Conservation (phyloP, 1,140 invertebrate species). For the Caenorhabditis briggsae region DNA sequence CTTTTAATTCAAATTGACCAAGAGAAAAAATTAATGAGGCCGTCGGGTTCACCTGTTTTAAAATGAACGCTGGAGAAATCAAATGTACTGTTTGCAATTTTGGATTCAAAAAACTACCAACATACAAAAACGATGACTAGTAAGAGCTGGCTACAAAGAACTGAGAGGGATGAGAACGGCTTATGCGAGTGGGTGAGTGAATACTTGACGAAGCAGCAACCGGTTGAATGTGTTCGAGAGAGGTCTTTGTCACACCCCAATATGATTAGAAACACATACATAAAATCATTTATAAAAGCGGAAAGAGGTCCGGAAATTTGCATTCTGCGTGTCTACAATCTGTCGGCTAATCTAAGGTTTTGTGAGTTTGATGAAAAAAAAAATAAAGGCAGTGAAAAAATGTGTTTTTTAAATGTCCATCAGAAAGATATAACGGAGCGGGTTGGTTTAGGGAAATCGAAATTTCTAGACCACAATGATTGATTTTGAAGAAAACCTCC, state of each 20-base stretch:
- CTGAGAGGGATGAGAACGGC: neutral
- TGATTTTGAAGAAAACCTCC: too few species aligned
- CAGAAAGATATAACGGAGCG: too few species aligned
- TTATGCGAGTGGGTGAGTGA: neutral
- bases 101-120: neutral
- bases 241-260: neutral
- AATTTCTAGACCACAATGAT: too few species aligned
- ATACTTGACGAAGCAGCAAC: constrained; percentile 34
- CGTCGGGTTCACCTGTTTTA: neutral
- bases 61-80: neutral
- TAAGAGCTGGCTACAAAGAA: too few species aligned
- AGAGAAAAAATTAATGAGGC: neutral
- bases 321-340: constrained; percentile 3
- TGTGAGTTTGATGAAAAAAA: neutral
- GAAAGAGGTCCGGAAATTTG: neutral
- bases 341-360: constrained; percentile 16
- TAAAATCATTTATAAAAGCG: constrained; percentile 21
- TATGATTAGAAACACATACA: constrained; percentile 44
- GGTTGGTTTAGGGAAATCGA: too few species aligned
- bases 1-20: neutral
- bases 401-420: neutral
- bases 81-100: neutral
- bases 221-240: neutral
- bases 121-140: too few species aligned
- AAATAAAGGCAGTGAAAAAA: neutral